Conservation (phyloP, 2,888 invertebrate genomes). For the Biston betularia region DNA sequence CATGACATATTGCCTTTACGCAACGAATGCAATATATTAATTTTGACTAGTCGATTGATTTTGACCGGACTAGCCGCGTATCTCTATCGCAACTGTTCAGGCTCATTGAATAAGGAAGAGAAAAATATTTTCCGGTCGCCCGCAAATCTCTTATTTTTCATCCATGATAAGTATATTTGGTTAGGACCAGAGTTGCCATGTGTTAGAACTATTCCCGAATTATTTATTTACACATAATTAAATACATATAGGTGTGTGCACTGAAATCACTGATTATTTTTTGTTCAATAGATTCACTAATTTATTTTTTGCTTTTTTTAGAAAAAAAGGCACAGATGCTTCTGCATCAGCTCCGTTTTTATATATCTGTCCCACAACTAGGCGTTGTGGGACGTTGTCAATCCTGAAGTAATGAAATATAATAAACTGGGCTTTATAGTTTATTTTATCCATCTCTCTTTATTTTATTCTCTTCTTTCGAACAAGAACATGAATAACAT, state of each 20-base stretch:
- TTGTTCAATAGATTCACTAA: not conserved
- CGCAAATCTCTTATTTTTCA: conserved; percentile 24
- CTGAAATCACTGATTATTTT: too few relatives aligned
- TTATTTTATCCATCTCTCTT: too few relatives aligned
- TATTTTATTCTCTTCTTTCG: too few relatives aligned
- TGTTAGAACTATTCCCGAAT: not conserved
- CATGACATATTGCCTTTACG: too few relatives aligned
- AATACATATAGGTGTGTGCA: not conserved
- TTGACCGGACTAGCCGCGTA: conserved; percentile 4
- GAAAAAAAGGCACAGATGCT: too few relatives aligned
- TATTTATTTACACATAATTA: not conserved
- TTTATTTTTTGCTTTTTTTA: too few relatives aligned
- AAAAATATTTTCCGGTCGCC: conserved; percentile 29
- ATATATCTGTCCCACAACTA: too few relatives aligned
- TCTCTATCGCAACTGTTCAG: conserved; percentile 20
- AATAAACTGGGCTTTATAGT: too few relatives aligned
- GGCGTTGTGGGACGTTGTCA: too few relatives aligned
- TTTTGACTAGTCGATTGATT: not conserved
- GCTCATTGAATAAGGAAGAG: conserved; percentile 31
- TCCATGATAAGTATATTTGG: conserved; percentile 26
- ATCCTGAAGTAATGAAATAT: too few relatives aligned
- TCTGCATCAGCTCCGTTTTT: too few relatives aligned
- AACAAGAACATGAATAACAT: too few relatives aligned
- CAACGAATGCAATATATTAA: not conserved
- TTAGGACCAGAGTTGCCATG: conserved; percentile 27